Evolutionary conservation across 2,113 vertebrate species (phyloP).

Genomic region (Solenodon paradoxus): DNA sequence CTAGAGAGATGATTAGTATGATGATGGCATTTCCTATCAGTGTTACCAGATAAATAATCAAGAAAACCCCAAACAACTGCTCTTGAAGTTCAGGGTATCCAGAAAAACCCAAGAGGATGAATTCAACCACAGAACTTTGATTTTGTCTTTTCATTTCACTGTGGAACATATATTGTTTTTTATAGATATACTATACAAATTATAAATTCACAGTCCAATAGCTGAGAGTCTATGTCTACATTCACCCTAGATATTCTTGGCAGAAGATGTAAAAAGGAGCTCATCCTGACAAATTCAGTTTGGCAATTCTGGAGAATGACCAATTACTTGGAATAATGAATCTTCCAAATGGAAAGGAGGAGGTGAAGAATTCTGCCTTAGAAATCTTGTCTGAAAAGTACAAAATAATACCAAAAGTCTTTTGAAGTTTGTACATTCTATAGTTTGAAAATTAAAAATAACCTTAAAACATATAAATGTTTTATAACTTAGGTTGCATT

Average conservation of each 20-base stretch:
- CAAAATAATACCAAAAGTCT: neutral
- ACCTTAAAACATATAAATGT: neutral
- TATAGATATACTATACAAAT: neutral
- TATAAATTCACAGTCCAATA: neutral
- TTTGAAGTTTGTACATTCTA: neutral
- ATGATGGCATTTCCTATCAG: conserved; percentile 30
- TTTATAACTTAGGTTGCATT: neutral
- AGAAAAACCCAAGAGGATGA: conserved; percentile 54
- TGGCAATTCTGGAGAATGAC: neutral
- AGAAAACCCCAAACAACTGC: neutral
- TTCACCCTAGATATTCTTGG: neutral
- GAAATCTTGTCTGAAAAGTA: neutral
- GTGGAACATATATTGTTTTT: neutral
- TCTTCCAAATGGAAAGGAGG: neutral
- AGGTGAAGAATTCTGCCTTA: neutral
- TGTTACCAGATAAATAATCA: neutral
- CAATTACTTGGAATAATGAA: neutral
- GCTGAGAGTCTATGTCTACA: neutral
- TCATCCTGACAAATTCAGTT: neutral
- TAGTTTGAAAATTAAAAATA: neutral
- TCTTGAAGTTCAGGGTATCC: neutral
- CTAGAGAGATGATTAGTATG: neutral
- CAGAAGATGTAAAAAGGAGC: neutral
- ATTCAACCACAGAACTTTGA: conserved; percentile 51
- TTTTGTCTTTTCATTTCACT: conserved; percentile 8